These are phyloP conservation scores for Stomorhina lunata DNA, from an alignment of 2,888 invertebrate genomes.

Conservation along the genomic window DNA sequence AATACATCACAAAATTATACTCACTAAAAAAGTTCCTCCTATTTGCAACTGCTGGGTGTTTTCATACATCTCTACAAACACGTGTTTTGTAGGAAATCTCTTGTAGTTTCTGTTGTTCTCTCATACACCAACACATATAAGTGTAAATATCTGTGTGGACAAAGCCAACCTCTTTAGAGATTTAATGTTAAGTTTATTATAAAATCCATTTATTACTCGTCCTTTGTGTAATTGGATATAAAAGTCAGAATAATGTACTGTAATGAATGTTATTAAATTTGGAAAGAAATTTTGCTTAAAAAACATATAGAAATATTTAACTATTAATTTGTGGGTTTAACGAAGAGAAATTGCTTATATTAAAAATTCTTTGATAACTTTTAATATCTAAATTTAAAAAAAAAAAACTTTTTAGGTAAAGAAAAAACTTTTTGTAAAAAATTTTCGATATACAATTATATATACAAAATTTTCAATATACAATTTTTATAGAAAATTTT, in stretches of 20 bases:
- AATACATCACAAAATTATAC: too few relatives aligned
- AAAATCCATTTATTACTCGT: constrained; percentile 58
- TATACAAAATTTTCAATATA: too few relatives aligned
- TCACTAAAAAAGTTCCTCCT: too few relatives aligned
- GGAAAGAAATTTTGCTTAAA: not conserved
- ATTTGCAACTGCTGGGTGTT: too few relatives aligned
- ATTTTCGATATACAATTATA: too few relatives aligned
- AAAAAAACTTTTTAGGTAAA: too few relatives aligned
- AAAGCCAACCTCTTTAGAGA: constrained; percentile 40
- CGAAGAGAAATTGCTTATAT: too few relatives aligned
- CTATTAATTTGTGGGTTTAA: constrained; percentile 29
- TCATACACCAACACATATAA: not conserved
- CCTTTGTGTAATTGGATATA: constrained; percentile 52
- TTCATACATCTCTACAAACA: too few relatives aligned
- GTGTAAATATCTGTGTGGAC: not conserved
- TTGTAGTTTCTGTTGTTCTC: not conserved
- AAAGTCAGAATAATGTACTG: constrained; percentile 57
- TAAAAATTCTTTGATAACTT: too few relatives aligned
- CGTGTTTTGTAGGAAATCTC: not conserved
- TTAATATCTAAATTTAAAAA: too few relatives aligned
- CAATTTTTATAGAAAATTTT: too few relatives aligned
- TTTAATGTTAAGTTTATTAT: constrained; percentile 59
- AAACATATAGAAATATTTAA: not conserved
- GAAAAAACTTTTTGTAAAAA: too few relatives aligned
- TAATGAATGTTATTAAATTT: constrained; percentile 44